A percentile compares a stretch with the other conserved stretches of the same genome.
Evolutionary conservation across 2,797 vertebrate species (phyloP).

Genomic region (Phoebastria nigripes): DNA sequence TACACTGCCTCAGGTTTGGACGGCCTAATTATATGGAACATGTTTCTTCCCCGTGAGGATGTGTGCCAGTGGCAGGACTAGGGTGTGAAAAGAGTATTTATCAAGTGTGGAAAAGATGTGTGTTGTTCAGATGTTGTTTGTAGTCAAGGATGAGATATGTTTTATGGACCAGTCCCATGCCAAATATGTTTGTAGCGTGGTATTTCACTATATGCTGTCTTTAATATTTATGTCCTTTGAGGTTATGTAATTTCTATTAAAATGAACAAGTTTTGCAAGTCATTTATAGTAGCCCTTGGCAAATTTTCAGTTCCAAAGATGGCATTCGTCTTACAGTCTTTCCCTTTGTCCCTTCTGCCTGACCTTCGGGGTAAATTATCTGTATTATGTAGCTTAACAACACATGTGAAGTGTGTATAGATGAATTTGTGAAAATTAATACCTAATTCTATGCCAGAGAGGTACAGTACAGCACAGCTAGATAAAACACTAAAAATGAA

Average conservation of each 20-base stretch:
- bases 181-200: neutral
- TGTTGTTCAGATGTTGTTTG: neutral
- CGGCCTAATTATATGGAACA: neutral
- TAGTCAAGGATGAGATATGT: neutral
- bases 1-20: neutral
- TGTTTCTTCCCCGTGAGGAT: neutral
- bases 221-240: neutral
- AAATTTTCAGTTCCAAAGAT: neutral
- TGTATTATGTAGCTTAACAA: neutral
- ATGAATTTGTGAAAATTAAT: neutral
- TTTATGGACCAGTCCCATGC: neutral
- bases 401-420: neutral
- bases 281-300: neutral
- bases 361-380: neutral
- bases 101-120: neutral
- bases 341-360: neutral
- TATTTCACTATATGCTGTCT: neutral
- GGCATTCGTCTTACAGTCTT: neutral
- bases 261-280: constrained; percentile 14
- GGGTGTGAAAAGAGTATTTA: constrained; percentile 1
- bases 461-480: neutral
- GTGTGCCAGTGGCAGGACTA: neutral
- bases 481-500: neutral
- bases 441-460: neutral
- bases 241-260: constrained; percentile 28